These are phyloP conservation scores for Poecilia latipinna DNA, from an alignment of 2,113 vertebrate genomes.

Conservation along the genomic window DNA sequence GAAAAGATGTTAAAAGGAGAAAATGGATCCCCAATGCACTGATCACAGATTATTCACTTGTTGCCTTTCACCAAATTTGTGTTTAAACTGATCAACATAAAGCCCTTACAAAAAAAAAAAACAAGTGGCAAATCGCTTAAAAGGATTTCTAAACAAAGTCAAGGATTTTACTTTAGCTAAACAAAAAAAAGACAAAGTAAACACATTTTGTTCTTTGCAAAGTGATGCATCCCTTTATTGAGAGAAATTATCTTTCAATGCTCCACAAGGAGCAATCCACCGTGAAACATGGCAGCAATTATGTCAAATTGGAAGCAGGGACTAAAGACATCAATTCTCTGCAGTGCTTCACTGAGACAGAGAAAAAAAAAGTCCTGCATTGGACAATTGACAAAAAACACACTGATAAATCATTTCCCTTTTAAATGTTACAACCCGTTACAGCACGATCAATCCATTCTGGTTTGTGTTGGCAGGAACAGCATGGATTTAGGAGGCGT, in stretches of 20 bases:
- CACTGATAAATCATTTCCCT: constrained; percentile 27
- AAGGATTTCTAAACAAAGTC: background rate
- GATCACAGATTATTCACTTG: too few species aligned
- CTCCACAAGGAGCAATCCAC: background rate
- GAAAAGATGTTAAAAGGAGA: too few species aligned
- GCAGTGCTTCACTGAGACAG: constrained; percentile 57
- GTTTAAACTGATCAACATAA: too few species aligned
- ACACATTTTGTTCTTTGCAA: constrained; percentile 9
- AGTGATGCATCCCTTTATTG: constrained; percentile 32
- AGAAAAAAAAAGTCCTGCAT: constrained; percentile 6
- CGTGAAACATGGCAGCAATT: constrained; percentile 8
- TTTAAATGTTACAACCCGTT: constrained; percentile 10
- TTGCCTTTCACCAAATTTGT: too few species aligned
- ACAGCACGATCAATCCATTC: constrained; percentile 2
- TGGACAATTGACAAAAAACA: background rate
- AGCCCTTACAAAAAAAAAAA: too few species aligned
- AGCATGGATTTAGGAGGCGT: constrained; percentile 20
- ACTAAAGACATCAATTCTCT: constrained; percentile 10
- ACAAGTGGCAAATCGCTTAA: background rate
- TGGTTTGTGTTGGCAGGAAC: constrained; percentile 16
- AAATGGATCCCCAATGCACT: too few species aligned
- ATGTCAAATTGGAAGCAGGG: constrained; percentile 9
- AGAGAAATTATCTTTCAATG: constrained; percentile 30
- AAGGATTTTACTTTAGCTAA: background rate
- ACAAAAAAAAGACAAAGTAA: background rate